Evolutionary conservation across 2,888 invertebrate genomes (phyloP).

Genomic region (Tipula helvola): DNA sequence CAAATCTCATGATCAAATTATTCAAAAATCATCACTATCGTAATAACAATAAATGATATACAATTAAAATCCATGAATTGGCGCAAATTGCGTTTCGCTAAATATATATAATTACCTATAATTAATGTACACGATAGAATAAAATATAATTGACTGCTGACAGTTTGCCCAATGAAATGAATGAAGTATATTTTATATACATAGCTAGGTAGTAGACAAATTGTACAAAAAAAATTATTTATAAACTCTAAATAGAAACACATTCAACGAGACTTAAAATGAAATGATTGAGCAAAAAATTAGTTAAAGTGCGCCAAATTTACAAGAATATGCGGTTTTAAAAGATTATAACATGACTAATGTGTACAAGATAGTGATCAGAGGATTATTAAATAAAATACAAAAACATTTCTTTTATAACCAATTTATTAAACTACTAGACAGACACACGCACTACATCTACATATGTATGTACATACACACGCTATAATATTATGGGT

Average conservation of each 20-base stretch:
- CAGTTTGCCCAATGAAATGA: background rate
- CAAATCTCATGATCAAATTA: background rate
- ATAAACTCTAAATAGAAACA: background rate
- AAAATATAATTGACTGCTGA: background rate
- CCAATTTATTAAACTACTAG: background rate
- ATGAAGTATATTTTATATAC: no score
- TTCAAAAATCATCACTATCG: background rate
- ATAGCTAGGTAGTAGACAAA: background rate
- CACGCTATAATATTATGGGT: background rate
- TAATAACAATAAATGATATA: background rate
- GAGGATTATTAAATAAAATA: background rate
- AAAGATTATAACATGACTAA: background rate
- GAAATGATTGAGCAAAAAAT: background rate
- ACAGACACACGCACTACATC: background rate
- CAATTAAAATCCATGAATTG: background rate
- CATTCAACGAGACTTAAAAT: background rate
- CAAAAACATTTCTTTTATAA: background rate
- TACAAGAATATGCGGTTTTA: background rate
- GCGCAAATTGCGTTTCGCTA: background rate
- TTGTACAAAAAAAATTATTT: background rate
- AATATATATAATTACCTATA: background rate
- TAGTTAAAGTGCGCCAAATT: background rate
- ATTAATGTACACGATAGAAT: background rate
- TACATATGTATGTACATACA: background rate
- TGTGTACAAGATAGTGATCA: background rate